A percentile compares a stretch with the other conserved stretches of the same genome.
These are phyloP conservation scores for Acanthornis magna DNA, from an alignment of 2,797 vertebrate genomes.

Conservation along the genomic window DNA sequence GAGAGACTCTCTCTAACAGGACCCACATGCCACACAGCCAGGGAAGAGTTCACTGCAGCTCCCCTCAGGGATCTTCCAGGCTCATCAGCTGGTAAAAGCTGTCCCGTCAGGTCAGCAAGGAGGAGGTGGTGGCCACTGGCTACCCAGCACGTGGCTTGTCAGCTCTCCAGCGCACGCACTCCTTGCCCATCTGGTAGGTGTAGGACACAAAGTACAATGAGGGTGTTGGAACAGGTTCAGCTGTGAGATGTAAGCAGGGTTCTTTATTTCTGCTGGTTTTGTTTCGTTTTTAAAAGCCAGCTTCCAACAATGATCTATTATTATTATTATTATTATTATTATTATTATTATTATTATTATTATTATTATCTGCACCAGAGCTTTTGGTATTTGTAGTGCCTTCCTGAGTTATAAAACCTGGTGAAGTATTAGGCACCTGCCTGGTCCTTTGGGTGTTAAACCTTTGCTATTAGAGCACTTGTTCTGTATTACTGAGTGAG, in stretches of 20 bases:
- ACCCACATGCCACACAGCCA: accelerated
- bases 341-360: accelerated
- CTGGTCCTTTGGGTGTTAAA: neutral
- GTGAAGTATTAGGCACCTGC: neutral
- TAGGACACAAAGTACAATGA: accelerated
- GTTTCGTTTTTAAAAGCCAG: neutral
- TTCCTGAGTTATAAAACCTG: neutral
- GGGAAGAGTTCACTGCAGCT: neutral
- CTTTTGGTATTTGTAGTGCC: neutral
- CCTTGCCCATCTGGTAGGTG: accelerated
- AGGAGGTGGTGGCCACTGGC: neutral
- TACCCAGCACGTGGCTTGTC: accelerated
- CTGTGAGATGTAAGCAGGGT: neutral
- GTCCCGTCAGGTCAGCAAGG: neutral
- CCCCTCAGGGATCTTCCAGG: neutral
- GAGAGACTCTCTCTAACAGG: neutral
- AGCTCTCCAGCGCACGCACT: accelerated
- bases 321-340: neutral
- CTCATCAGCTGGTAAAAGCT: neutral
- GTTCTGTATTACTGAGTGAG: neutral
- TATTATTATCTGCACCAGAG: too few relatives aligned
- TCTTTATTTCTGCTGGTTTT: neutral
- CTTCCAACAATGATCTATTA: neutral
- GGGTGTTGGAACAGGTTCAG: neutral
- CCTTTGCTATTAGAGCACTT: neutral